Evolutionary conservation across 2,797 vertebrate species (phyloP), one percentile per base, ranked within the genome.

Genomic region (Clarias pachynema): DNA sequence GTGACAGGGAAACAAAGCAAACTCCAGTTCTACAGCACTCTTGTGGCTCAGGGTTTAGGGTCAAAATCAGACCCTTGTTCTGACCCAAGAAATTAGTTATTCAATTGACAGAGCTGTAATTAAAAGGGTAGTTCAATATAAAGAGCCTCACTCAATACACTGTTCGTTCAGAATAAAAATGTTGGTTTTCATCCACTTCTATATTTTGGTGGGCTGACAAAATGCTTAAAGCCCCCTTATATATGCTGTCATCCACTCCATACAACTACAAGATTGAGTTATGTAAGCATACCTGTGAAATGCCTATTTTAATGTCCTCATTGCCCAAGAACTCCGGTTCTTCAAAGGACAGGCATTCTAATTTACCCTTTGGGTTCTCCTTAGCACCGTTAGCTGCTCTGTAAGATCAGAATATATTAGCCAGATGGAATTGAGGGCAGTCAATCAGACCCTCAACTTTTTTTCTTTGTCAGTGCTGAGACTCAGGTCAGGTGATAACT

Each of bases 261-360:
- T 75, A 49, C 49, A 75, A 75, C 73, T 57, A 56, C 26, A 56
- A 15, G 49, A 60, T 20, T 78, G 74, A 31, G 22, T 60, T 20
- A 60, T 78, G 49, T 31, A 2, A 9, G 6, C 24, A 15, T 14
- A 22, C 49, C 16, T 59, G 26, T 34, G 24, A 78, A 60, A 37
- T 37, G 10, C 1, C 2, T n/a, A 22, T 40, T 62, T 40, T 60
- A 26, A 75, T 75, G n/a, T 75, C 18, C n/a, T 49, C 34, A 75
- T 57, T 75, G 49, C 53, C 4, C 10, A 10, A 74, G 70, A 26
- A 49, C 12, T 59, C 74, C 22, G 18, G 16, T 75, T 7, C 8
- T 59, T 5, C 56, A 78, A 78, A 60, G 16, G 57, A 40, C 75
- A 79, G 75, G 31, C 75, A 40, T 79, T 79, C 14, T 1, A n/a